phyloP scores from a whole-genome alignment of 2,113 vertebrate species.

The Heloderma charlesbogerti region DNA sequence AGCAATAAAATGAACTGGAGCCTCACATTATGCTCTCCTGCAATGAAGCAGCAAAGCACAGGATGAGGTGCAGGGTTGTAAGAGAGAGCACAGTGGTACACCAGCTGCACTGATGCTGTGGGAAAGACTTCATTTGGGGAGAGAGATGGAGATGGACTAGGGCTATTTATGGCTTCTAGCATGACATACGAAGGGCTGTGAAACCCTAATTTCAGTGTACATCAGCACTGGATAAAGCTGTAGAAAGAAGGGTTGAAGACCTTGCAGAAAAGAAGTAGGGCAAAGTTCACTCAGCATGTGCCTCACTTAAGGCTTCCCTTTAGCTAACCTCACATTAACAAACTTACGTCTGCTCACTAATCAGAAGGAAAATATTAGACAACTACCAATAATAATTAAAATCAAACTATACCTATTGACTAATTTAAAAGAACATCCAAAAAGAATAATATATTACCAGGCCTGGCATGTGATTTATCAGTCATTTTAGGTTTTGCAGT shows the following conservation, averaged over 20 bases:
- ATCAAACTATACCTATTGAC: neutral
- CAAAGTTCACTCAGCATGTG: neutral
- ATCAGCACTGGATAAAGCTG: neutral
- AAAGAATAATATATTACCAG: conserved; percentile 66
- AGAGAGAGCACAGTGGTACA: neutral
- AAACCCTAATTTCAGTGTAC: neutral
- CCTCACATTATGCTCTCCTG: too few relatives aligned
- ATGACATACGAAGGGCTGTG: neutral
- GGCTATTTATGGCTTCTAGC: neutral
- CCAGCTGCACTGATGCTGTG: neutral
- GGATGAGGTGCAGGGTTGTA: neutral
- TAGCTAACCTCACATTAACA: neutral
- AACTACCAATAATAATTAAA: neutral
- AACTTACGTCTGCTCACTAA: neutral
- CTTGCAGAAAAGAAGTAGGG: neutral
- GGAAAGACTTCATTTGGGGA: neutral
- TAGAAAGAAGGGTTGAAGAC: neutral
- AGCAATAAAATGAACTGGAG: neutral
- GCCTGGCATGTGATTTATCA: conserved; percentile 62
- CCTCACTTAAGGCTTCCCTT: neutral
- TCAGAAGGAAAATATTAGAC: neutral
- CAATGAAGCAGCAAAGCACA: neutral
- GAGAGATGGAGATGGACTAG: too few relatives aligned
- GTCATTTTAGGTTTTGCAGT: conserved; percentile 68
- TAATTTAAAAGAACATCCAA: neutral